Evolutionary conservation across 1,140 invertebrate genomes (phyloP).

Genomic region (Aphelinus atriplicis): DNA sequence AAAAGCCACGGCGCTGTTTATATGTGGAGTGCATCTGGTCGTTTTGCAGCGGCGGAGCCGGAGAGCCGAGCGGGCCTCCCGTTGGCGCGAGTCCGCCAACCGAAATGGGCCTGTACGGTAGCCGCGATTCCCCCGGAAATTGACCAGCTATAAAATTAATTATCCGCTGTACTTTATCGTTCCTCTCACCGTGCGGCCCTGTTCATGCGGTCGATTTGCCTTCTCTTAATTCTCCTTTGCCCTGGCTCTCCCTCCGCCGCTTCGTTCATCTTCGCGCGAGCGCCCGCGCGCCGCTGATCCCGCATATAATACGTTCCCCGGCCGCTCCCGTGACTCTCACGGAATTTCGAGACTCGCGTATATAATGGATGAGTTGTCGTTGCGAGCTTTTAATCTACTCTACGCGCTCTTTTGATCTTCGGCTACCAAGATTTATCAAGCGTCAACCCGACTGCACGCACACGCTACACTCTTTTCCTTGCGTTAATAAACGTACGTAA

Average conservation of each 20-base stretch:
- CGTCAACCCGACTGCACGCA: background rate
- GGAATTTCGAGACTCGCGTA: slow-evolving; percentile 18
- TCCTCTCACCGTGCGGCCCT: slow-evolving; percentile 40
- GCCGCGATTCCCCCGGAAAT: slow-evolving; percentile 64
- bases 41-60: no score
- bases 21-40: no score
- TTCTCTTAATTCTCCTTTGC: slow-evolving; percentile 1
- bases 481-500: slow-evolving; percentile 7
- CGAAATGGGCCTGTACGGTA: slow-evolving; percentile 51
- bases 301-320: background rate
- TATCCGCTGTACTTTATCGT: slow-evolving; percentile 64
- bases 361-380: slow-evolving; percentile 3
- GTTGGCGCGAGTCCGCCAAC: slow-evolving; percentile 28
- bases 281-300: background rate
- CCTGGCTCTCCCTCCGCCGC: background rate
- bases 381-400: slow-evolving; percentile 12
- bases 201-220: slow-evolving; percentile 49
- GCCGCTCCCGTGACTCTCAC: slow-evolving; percentile 6
- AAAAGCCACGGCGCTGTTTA: no score
- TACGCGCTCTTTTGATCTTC: slow-evolving; percentile 35
- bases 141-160: slow-evolving; percentile 69
- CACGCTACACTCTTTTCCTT: background rate
- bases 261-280: slow-evolving; percentile 2
- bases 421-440: background rate
- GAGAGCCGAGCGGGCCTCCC: background rate